phyloP scores from a whole-genome alignment of 2,888 invertebrate species.

The Tinea trinotella region DNA sequence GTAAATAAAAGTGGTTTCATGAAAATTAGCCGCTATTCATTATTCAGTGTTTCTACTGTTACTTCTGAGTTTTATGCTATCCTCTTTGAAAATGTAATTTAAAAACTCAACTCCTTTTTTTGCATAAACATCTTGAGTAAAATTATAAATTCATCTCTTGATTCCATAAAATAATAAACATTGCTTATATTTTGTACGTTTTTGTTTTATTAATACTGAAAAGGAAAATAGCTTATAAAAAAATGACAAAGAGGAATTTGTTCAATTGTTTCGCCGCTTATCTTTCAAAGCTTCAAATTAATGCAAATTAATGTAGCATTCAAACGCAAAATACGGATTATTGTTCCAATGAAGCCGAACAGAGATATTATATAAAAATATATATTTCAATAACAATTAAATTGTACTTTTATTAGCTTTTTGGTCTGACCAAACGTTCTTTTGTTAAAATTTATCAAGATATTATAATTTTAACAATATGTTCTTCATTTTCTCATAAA shows the following conservation, averaged over 20 bases:
- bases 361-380: slow-evolving; percentile 40
- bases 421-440: background rate
- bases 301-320: slow-evolving; percentile 59
- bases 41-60: slow-evolving; percentile 26
- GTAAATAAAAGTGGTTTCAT: slow-evolving; percentile 20
- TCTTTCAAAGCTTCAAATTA: slow-evolving; percentile 45
- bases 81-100: background rate
- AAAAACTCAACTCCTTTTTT: background rate
- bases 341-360: slow-evolving; percentile 46
- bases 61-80: slow-evolving; percentile 18
- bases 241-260: slow-evolving; percentile 14
- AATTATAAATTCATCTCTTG: background rate
- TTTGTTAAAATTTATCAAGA: too few relatives aligned
- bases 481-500: too few relatives aligned
- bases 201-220: background rate
- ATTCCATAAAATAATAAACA: background rate
- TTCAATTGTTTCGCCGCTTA: slow-evolving; percentile 18
- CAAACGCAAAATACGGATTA: slow-evolving; percentile 60
- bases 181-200: slow-evolving; percentile 1
- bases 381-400: slow-evolving; percentile 41
- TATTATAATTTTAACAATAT: too few relatives aligned
- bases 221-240: slow-evolving; percentile 2
- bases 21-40: slow-evolving; percentile 33
- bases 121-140: background rate
- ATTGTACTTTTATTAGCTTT: slow-evolving; percentile 20